These are phyloP conservation scores for Manacus vitellinus DNA, from an alignment of 2,113 vertebrate species.

Conservation along the genomic window DNA sequence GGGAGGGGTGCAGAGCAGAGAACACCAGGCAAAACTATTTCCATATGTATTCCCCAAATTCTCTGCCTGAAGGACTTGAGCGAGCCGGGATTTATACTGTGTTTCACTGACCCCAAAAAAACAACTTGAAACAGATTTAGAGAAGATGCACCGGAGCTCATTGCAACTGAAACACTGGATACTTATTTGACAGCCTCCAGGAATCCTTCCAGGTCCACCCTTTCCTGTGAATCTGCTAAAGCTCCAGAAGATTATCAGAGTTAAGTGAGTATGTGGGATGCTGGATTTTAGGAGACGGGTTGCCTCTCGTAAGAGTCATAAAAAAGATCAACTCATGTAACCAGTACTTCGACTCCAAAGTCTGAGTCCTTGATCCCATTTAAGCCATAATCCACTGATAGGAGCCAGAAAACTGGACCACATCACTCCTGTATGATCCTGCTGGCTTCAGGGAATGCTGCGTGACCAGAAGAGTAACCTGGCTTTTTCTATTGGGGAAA, in stretches of 20 bases:
- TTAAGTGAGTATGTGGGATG: not conserved
- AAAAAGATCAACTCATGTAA: conserved; percentile 21
- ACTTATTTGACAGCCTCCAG: conserved; percentile 31
- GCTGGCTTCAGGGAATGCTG: not conserved
- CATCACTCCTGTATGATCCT: not conserved
- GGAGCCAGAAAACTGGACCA: conserved; percentile 50
- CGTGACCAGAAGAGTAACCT: not conserved
- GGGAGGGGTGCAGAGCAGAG: conserved; percentile 34
- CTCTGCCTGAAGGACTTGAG: conserved; percentile 49
- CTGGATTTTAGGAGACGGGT: not conserved
- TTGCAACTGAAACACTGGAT: conserved; percentile 25
- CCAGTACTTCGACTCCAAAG: not conserved
- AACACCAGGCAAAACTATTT: conserved; percentile 58
- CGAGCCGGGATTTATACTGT: conserved; percentile 48
- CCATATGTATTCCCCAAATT: conserved; percentile 63
- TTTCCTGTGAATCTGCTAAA: conserved; percentile 47
- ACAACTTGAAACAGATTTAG: conserved; percentile 53
- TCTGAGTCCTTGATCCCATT: conserved; percentile 43
- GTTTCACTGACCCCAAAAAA: conserved; percentile 42
- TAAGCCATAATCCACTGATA: conserved; percentile 3
- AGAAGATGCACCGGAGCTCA: conserved; percentile 48
- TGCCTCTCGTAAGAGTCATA: conserved; percentile 6
- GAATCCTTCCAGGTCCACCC: conserved; percentile 39
- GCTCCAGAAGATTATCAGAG: conserved; percentile 50
- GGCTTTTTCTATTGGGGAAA: not conserved